Percentiles rank a stretch among this genome's conserved stretches.
phyloP scores from a whole-genome alignment of 2,113 vertebrate genomes.

The Himantopus leucocephalus region DNA sequence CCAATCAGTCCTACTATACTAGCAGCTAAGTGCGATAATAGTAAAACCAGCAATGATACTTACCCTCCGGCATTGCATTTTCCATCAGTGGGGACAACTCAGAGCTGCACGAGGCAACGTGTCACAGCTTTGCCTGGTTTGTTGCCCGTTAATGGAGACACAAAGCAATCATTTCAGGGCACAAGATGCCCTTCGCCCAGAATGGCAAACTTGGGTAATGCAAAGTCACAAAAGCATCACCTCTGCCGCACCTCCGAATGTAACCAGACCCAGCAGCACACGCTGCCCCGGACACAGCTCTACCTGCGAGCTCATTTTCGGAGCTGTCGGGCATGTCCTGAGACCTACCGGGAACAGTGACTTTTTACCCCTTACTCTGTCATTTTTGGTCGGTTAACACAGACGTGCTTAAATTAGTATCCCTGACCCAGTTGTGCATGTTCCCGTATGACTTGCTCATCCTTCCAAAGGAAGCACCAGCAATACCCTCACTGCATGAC shows the following conservation, averaged over 20 bases:
- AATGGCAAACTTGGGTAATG: background rate
- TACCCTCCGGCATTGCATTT: background rate
- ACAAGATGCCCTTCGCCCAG: background rate
- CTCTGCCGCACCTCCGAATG: background rate
- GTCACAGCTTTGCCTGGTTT: background rate
- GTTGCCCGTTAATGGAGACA: background rate
- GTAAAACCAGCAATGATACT: background rate
- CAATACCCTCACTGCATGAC: background rate
- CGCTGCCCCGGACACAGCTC: background rate
- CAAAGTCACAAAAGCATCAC: background rate
- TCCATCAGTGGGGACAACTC: background rate
- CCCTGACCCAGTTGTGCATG: background rate
- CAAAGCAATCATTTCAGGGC: background rate
- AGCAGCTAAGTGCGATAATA: background rate
- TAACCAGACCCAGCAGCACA: background rate
- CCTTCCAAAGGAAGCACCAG: background rate
- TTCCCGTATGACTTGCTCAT: background rate
- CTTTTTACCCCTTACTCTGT: background rate
- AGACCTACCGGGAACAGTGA: background rate
- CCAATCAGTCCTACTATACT: background rate
- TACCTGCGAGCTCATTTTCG: fast-evolving
- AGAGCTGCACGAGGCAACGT: background rate
- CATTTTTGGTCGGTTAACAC: background rate
- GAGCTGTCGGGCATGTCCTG: background rate
- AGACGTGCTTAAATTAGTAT: background rate